Evolutionary conservation across 2,113 vertebrate genomes (phyloP).

Genomic region (Petrocephalus microphthalmus): DNA sequence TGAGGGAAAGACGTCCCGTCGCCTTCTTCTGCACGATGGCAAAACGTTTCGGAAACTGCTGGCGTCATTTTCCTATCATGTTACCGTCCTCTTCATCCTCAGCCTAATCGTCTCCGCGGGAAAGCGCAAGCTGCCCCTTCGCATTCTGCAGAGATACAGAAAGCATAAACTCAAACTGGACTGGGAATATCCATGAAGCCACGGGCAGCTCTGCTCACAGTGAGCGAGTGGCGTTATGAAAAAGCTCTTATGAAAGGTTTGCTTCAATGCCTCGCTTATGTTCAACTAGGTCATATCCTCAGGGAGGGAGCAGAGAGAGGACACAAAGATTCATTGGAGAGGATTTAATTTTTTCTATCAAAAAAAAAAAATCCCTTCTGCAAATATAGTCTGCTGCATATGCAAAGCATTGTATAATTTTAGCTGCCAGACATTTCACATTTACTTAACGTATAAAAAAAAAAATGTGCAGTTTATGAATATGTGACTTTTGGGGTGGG

Average conservation of each 20-base stretch:
- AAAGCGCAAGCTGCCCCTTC: not conserved
- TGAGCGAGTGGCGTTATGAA: conserved; percentile 40
- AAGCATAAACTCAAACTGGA: not conserved
- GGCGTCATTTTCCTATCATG: not conserved
- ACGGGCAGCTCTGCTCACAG: conserved; percentile 27
- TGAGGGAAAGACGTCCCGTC: not conserved
- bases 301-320: conserved; percentile 41
- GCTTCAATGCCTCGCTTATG: conserved; percentile 38
- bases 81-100: not conserved
- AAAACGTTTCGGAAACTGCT: not conserved
- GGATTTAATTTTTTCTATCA: conserved; percentile 25
- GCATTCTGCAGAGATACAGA: not conserved
- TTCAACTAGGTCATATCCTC: conserved; percentile 51
- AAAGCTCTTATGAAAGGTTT: conserved; percentile 40
- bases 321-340: conserved; percentile 26
- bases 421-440: conserved; percentile 7
- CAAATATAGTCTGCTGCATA: conserved; percentile 19
- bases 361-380: conserved; percentile 15
- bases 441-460: conserved; percentile 2
- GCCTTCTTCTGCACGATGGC: not conserved
- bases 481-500: conserved; percentile 14
- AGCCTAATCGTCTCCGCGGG: not conserved
- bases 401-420: conserved; percentile 15
- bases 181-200: not conserved
- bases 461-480: conserved; percentile 10